Evolutionary conservation across 2,797 vertebrate species (phyloP), one percentile per base, ranked within the genome.

Genomic region (Hapalemur alaotrensis): DNA sequence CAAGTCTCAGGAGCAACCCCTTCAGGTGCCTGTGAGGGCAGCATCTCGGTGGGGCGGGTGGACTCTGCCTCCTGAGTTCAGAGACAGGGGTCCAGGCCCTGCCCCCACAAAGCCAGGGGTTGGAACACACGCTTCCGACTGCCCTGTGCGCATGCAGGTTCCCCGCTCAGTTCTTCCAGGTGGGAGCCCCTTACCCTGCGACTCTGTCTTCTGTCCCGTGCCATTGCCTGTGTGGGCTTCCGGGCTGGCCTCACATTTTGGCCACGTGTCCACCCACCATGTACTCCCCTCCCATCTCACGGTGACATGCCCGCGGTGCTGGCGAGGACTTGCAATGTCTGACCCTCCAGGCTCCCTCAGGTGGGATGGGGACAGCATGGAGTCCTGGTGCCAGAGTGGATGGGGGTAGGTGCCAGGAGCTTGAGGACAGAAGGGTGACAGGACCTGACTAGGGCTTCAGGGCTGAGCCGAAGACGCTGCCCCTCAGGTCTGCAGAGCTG

Each of bases 211-310:
- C 32, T 15, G 10, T 50, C 43, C 6, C 8, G 5, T 23, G 7
- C 52, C 9, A 11, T 75, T 12, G 0, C 35, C 35, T 25, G 12
- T 5, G 9, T 80, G 54, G 2, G 30, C 57, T 25, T 76, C 48
- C 14, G 25, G 25, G 4, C 43, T 54, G 22, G 32, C 75, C 69
- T 73, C n/a, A 7, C 1, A 9, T 75, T 17, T 48, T 43, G n/a
- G 52, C n/a, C 8, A 8, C 1, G 3, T 38, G 18, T 38, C 57
- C 4, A 4, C 32, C n/a, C 22, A 30, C 17, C 18, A 3, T 9
- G 12, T 78, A 50, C 14, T 32, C 22, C 15, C 7, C 7, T n/a
- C 32, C 15, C 63, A 65, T 7, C 63, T 65, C 63, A n/a, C 1
- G 14, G 63, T 32, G 32, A 22, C 35, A 9, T 69, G 65, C n/a